These are phyloP conservation scores for Triops longicaudatus DNA, from an alignment of 1,140 invertebrate genomes.

Conservation along the genomic window DNA sequence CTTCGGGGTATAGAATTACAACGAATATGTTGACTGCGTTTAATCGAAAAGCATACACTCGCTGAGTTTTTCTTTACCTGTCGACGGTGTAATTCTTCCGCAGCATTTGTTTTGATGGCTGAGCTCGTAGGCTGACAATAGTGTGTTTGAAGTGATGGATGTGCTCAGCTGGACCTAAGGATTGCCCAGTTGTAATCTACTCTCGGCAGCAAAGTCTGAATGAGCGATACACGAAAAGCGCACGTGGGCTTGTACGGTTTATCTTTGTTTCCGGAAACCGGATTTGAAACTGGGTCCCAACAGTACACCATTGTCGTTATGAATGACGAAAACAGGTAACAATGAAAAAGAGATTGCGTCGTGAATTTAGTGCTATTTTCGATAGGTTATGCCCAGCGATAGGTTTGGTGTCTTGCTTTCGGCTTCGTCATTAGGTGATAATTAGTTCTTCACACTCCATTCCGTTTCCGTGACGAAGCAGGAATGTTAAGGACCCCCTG, in stretches of 20 bases:
- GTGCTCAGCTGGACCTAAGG: no score
- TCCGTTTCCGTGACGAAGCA: conserved; percentile 14
- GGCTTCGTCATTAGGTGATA: background rate
- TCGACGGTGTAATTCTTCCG: no score
- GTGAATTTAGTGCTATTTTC: background rate
- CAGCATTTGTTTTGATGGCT: no score
- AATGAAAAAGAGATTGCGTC: background rate
- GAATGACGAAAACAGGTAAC: background rate
- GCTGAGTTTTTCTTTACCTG: no score
- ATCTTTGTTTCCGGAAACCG: background rate
- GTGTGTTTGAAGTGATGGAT: no score
- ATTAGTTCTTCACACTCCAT: conserved; percentile 1
- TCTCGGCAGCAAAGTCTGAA: no score
- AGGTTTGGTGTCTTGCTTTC: background rate
- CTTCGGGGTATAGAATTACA: no score
- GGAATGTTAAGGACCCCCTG: conserved; percentile 7
- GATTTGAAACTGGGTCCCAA: background rate
- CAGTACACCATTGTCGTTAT: background rate
- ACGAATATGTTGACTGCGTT: no score
- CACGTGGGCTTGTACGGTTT: background rate
- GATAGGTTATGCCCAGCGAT: background rate
- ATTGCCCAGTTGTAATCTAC: no score
- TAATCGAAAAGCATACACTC: no score
- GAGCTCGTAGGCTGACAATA: no score
- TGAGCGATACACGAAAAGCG: no score